These are phyloP conservation scores for Idaea straminata DNA, from an alignment of 2,888 invertebrate species.

Conservation along the genomic window DNA sequence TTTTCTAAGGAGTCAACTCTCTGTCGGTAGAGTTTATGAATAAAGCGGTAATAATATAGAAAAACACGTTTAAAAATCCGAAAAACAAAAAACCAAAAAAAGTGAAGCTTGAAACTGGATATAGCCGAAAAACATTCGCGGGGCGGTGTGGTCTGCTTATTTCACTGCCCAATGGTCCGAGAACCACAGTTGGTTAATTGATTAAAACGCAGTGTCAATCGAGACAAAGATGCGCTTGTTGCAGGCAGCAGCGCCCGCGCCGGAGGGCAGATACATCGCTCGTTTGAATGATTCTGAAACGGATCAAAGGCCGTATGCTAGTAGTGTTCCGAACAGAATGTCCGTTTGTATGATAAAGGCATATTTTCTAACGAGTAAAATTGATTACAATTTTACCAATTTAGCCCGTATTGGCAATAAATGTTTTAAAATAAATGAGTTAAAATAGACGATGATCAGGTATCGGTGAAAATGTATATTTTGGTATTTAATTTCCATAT, in stretches of 20 bases:
- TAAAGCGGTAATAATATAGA: no score
- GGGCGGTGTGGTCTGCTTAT: constrained; percentile 65
- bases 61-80: background rate
- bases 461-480: no score
- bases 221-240: constrained; percentile 47
- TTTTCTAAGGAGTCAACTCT: no score
- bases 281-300: constrained; percentile 30
- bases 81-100: constrained; percentile 37
- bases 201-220: constrained; percentile 79
- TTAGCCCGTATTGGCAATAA: no score
- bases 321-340: constrained; percentile 29
- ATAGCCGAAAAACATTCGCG: constrained; percentile 56
- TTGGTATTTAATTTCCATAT: no score
- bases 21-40: no score
- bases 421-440: no score
- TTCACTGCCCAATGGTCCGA: constrained; percentile 73
- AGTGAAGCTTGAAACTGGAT: constrained; percentile 62
- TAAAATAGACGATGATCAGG: no score
- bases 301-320: constrained; percentile 47
- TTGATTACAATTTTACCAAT: background rate
- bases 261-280: constrained; percentile 15
- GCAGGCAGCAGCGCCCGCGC: background rate
- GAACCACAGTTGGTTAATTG: constrained; percentile 72
- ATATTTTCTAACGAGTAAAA: background rate
- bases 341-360: constrained; percentile 13